A percentile compares a stretch with the other conserved stretches of the same genome.
These are phyloP conservation scores for Aplochiton taeniatus DNA, from an alignment of 2,797 vertebrate genomes.

Conservation along the genomic window DNA sequence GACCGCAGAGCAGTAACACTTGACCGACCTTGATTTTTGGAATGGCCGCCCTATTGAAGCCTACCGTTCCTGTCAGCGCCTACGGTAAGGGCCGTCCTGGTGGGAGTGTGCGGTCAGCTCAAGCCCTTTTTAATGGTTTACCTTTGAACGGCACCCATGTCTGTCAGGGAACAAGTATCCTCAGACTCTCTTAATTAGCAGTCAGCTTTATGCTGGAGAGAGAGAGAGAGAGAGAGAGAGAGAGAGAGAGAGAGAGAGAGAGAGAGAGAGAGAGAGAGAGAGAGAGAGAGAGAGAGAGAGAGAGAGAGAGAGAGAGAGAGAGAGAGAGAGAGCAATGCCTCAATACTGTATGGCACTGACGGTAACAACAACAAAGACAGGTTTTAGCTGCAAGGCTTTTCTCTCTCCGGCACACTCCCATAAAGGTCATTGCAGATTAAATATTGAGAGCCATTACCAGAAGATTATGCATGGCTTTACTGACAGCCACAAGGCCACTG, in stretches of 20 bases:
- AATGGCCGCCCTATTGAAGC: no score
- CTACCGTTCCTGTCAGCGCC: no score
- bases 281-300: no score
- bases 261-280: no score
- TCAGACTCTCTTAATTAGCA: constrained; percentile 70
- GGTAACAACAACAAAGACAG: constrained; percentile 66
- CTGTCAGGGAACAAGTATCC: constrained; percentile 56
- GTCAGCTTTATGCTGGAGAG: constrained; percentile 48
- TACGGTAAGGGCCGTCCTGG: no score
- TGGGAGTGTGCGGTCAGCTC: constrained; percentile 52
- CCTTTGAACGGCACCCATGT: constrained; percentile 59
- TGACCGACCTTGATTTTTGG: constrained; percentile 12
- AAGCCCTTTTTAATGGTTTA: constrained; percentile 53
- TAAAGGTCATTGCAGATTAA: constrained; percentile 70
- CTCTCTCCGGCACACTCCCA: constrained; percentile 41
- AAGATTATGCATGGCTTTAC: constrained; percentile 56
- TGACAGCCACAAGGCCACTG: constrained; percentile 23
- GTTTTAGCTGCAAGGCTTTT: constrained; percentile 56
- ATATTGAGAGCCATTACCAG: constrained; percentile 67
- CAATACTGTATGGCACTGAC: constrained; percentile 49
- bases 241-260: no score
- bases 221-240: no score
- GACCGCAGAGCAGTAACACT: no score
- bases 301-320: no score
- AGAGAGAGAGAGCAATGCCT: no score